A percentile compares a stretch with the other conserved stretches of the same genome.
These are phyloP conservation scores for Pseudochirops cupreus DNA, from an alignment of 2,797 vertebrate species.

Conservation along the genomic window DNA sequence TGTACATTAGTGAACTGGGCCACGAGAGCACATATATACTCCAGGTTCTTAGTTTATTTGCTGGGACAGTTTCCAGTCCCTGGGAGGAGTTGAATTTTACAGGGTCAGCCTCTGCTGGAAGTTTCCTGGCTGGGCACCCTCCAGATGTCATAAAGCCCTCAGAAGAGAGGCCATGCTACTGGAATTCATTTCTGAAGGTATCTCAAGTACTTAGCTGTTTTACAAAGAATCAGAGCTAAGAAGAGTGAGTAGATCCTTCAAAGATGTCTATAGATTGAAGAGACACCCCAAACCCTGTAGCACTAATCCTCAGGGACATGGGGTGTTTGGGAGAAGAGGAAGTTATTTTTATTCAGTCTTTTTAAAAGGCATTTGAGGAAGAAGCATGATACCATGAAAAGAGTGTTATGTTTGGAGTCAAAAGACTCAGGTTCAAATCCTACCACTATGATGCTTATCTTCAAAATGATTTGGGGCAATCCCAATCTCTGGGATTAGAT, in stretches of 20 bases:
- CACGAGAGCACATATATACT: neutral
- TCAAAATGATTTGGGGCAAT: neutral
- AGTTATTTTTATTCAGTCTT: neutral
- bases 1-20: neutral
- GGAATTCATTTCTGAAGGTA: neutral
- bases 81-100: neutral
- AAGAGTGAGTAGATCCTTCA: neutral
- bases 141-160: slow-evolving; percentile 3
- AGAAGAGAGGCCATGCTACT: neutral
- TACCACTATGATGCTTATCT: neutral
- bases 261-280: neutral
- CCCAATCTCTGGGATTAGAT: no score
- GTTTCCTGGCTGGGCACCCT: slow-evolving; percentile 7
- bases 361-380: neutral
- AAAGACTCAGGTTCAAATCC: neutral
- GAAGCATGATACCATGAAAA: neutral
- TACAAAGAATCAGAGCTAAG: neutral
- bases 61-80: neutral
- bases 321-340: neutral
- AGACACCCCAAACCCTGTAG: neutral
- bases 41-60: neutral
- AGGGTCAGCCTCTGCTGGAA: neutral
- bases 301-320: neutral
- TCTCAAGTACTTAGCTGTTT: neutral
- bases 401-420: neutral